These are phyloP conservation scores for Rhinophrynus dorsalis DNA, from an alignment of 2,797 vertebrate genomes.

Conservation along the genomic window DNA sequence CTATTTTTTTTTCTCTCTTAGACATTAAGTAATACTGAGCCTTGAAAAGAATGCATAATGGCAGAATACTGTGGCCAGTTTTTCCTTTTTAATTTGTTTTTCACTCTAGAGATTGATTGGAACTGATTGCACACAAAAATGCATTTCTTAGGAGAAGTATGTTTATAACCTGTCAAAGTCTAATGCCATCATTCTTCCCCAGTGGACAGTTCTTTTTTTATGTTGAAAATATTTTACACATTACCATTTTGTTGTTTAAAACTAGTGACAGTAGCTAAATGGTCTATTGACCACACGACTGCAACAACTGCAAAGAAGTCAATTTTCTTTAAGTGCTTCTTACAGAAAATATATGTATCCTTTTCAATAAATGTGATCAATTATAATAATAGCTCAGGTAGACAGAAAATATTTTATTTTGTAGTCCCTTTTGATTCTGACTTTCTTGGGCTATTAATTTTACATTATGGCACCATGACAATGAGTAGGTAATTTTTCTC, in stretches of 20 bases:
- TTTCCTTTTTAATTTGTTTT: conserved; percentile 21
- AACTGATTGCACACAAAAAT: not conserved
- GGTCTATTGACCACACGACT: not conserved
- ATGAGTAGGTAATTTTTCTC: not conserved
- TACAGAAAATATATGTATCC: not conserved
- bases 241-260: not conserved
- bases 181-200: not conserved
- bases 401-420: not conserved
- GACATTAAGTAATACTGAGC: too few species aligned
- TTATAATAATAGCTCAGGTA: not conserved
- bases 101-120: conserved; percentile 6
- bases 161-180: not conserved
- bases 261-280: not conserved
- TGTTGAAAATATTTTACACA: conserved; percentile 3
- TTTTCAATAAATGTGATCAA: not conserved
- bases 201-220: not conserved
- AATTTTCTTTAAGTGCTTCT: not conserved
- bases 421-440: not conserved
- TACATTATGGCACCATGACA: not conserved
- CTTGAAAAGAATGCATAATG: conserved; percentile 2
- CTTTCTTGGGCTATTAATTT: not conserved
- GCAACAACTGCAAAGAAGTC: not conserved
- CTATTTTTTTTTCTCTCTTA: too few species aligned
- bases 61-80: conserved; percentile 5
- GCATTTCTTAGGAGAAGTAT: not conserved